These are phyloP conservation scores for Macropus fuliginosus DNA, from an alignment of 2,797 vertebrate species.

Conservation along the genomic window DNA sequence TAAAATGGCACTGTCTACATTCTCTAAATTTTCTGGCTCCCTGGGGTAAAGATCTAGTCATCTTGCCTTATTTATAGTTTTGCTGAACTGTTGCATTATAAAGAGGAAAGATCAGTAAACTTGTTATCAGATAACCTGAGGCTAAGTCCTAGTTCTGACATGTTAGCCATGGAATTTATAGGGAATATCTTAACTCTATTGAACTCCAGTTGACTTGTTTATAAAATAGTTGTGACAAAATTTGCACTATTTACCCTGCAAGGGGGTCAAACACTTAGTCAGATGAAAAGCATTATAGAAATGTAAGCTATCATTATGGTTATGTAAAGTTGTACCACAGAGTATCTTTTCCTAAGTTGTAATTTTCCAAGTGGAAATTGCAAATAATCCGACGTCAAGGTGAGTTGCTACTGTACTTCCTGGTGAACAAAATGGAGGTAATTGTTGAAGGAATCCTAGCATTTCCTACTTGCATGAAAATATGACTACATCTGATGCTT, in stretches of 20 bases:
- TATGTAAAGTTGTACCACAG: background rate
- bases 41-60: background rate
- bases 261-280: background rate
- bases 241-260: background rate
- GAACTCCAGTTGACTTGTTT: background rate
- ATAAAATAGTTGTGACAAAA: background rate
- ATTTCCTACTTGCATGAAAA: background rate
- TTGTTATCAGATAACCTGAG: background rate
- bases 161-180: background rate
- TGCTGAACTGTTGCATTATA: background rate
- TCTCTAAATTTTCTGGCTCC: background rate
- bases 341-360: background rate
- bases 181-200: background rate
- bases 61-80: background rate
- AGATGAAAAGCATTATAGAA: background rate
- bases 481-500: background rate
- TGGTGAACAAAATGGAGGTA: background rate
- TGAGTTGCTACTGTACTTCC: background rate
- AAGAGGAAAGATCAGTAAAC: background rate
- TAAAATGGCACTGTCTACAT: background rate
- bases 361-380: background rate
- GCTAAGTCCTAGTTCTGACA: background rate
- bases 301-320: background rate
- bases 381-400: background rate
- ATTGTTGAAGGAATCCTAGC: background rate